Evolutionary conservation across 2,888 invertebrate genomes (phyloP), one percentile per base, ranked within the genome.

Genomic region (Drosophila neonasuta): DNA sequence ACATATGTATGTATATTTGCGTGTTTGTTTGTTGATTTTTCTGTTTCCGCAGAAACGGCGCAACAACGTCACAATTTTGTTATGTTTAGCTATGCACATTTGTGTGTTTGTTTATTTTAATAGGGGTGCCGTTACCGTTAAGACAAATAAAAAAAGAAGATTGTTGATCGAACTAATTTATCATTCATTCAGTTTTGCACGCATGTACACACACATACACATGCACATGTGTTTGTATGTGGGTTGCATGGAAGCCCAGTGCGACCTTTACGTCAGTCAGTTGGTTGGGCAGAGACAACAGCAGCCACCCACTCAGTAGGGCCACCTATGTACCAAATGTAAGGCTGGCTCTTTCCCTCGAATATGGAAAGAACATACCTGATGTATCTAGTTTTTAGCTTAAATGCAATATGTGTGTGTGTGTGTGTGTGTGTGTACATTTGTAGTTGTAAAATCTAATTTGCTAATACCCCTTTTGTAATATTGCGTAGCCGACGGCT

Each of bases 371-470:
- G 55, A 69, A 36, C 24, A 24, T 24, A 24, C 24, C 24, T 68
- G 56, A 64, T 32, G 51, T 63, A 42, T 60, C 11, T 46, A 54
- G 70, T 50, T 56, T 44, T 41, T 32, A 46, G 46, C 62, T 48
- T 68, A 52, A 65, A 57, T 63, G 60, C 63, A 63, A 71, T 61
- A 57, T 13, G 13, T 13, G 13, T 13, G 13, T 24, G 24, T 24
- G 6, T 24, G 5, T 24, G 20, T 24, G 6, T 24, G 4, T 24
- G 24, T 24, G 24, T 24, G 24, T 24, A 1, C 6, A 24, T 24
- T 5, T 32, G 36, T 36, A 66, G 77, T 66, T 77, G 65, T 56
- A 36, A 77, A 79, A 79, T 82, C 61, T 77, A 77, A 82, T 82
- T 79, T 73, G 57, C 60, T 58, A 34, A 57, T 32, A 61, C 62